Conservation (phyloP, 1,140 invertebrate species). For the Anadara kagoshimensis region DNA sequence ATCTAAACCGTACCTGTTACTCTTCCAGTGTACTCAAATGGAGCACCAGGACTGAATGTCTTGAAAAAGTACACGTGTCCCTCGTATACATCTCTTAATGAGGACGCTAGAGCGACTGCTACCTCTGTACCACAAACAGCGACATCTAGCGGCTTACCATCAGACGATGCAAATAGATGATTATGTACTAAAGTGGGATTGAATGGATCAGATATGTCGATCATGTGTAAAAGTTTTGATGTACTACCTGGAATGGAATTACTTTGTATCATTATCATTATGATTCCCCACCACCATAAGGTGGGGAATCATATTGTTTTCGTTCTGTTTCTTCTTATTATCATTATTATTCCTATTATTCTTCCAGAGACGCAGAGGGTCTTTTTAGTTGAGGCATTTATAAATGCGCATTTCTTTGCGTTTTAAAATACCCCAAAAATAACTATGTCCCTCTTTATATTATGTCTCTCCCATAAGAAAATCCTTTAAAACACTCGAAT, state of each 20-base stretch:
- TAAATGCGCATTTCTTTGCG: too few relatives aligned
- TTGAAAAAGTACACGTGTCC: conserved; percentile 36
- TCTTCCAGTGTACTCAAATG: conserved; percentile 11
- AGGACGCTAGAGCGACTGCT: conserved; percentile 30
- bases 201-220: conserved; percentile 30
- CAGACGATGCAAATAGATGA: background rate
- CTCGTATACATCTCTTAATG: conserved; percentile 36
- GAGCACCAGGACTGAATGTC: conserved; percentile 11
- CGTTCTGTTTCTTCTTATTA: too few relatives aligned
- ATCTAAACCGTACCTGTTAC: conserved; percentile 15
- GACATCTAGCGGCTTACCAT: conserved; percentile 32
- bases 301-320: too few relatives aligned
- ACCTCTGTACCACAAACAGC: conserved; percentile 31
- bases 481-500: too few relatives aligned
- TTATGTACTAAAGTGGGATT: background rate
- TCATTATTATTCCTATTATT: too few relatives aligned
- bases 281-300: too few relatives aligned
- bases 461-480: too few relatives aligned
- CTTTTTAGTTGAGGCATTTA: too few relatives aligned
- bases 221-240: conserved; percentile 22
- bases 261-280: too few relatives aligned
- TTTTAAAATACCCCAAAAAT: too few relatives aligned
- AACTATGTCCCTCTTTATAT: too few relatives aligned
- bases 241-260: conserved; percentile 13
- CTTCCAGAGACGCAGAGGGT: too few relatives aligned